Percentiles rank a stretch among this genome's conserved stretches.
Conservation (phyloP, 2,888 invertebrate species). For the Papilio gigon region DNA sequence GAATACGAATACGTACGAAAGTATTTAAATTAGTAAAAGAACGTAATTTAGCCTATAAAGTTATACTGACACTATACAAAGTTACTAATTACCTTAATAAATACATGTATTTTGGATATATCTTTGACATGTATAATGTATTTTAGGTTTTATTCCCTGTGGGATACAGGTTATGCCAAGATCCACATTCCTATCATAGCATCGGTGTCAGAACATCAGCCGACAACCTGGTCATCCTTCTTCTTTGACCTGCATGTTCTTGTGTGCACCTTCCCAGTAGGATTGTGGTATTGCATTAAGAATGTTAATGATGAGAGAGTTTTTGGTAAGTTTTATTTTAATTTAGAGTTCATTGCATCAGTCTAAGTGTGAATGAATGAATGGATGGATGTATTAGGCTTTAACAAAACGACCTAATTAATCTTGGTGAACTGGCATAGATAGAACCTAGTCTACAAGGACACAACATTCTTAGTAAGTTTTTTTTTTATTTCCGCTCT, state of each 20-base stretch:
- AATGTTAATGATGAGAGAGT: slow-evolving; percentile 98
- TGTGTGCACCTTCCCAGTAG: slow-evolving; percentile 98
- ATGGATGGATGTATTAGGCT: too few relatives aligned
- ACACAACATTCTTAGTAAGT: too few relatives aligned
- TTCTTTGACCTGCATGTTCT: slow-evolving; percentile 99
- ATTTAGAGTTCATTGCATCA: neutral
- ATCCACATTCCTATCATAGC: slow-evolving; percentile 99
- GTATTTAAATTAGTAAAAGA: too few relatives aligned
- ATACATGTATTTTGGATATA: too few relatives aligned
- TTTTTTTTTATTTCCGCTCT: too few relatives aligned
- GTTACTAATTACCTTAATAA: too few relatives aligned
- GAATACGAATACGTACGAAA: too few relatives aligned
- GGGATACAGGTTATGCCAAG: slow-evolving; percentile 99
- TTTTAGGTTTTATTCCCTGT: slow-evolving; percentile 96
- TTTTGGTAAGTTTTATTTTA: slow-evolving; percentile 87
- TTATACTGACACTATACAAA: too few relatives aligned
- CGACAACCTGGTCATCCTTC: slow-evolving; percentile 99
- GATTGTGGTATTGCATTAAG: slow-evolving; percentile 99
- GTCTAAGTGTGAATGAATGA: neutral
- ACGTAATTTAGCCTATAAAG: too few relatives aligned
- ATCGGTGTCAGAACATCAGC: slow-evolving; percentile 99
- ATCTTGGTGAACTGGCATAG: too few relatives aligned
- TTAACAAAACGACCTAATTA: too few relatives aligned
- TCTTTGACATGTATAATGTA: neutral
- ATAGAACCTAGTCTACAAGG: too few relatives aligned